Conservation (phyloP, 2,888 invertebrate genomes). For the Magallana nippona region DNA sequence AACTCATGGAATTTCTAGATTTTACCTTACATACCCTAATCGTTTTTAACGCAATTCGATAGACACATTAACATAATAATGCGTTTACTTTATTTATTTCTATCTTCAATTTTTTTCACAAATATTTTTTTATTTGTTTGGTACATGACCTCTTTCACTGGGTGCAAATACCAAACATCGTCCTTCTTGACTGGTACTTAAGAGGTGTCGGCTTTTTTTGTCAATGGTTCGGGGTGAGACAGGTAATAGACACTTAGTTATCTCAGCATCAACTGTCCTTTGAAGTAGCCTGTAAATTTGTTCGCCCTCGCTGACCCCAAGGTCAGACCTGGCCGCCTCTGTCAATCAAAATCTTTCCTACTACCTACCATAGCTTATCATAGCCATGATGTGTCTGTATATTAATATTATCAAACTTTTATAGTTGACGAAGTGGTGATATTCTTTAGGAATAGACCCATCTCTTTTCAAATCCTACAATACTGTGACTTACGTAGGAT, state of each 20-base stretch:
- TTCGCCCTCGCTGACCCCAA: not conserved
- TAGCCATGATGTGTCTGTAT: no score
- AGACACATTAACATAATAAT: not conserved
- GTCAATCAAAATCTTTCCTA: not conserved
- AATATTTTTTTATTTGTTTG: not conserved
- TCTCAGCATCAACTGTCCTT: slow-evolving; percentile 28
- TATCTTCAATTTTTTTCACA: not conserved
- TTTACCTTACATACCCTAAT: not conserved
- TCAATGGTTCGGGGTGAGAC: slow-evolving; percentile 7
- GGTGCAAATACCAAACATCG: not conserved
- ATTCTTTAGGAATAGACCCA: no score
- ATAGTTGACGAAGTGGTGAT: no score
- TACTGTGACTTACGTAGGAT: no score
- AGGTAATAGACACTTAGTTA: slow-evolving; percentile 11
- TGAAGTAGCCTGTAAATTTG: slow-evolving; percentile 22
- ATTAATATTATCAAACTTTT: no score
- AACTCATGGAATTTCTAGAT: not conserved
- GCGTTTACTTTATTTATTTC: not conserved
- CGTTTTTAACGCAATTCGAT: not conserved
- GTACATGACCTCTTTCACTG: not conserved
- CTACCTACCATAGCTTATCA: not conserved
- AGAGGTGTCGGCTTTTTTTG: not conserved
- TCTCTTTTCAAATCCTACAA: no score
- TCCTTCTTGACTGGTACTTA: not conserved
- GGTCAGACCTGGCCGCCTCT: not conserved